These are phyloP conservation scores for Seriola rivoliana DNA, from an alignment of 2,113 vertebrate species.

Conservation along the genomic window DNA sequence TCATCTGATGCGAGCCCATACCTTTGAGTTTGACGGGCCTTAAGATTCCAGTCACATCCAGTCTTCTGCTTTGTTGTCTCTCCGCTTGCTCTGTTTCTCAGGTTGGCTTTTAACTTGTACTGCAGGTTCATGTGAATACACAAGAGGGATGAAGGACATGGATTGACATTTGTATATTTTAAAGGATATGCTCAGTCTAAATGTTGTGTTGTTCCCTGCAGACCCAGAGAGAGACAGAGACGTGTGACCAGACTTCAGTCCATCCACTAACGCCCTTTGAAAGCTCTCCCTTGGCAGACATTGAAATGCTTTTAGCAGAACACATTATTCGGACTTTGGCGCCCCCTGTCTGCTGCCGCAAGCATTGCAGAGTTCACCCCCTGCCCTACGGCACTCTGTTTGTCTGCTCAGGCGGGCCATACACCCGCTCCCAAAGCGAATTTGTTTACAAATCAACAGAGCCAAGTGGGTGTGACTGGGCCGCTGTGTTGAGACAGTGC, in stretches of 20 bases:
- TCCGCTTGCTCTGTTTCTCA: conserved; percentile 28
- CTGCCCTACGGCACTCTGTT: conserved; percentile 12
- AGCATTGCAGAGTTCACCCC: conserved; percentile 14
- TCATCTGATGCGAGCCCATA: background rate
- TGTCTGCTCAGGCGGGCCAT: conserved; percentile 34
- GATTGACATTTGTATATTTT: conserved; percentile 61
- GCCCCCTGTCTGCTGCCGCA: conserved; percentile 65
- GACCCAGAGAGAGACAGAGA: conserved; percentile 26
- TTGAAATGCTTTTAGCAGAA: conserved; percentile 61
- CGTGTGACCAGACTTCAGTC: conserved; percentile 55
- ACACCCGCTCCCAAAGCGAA: conserved; percentile 43
- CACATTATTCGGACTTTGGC: conserved; percentile 49
- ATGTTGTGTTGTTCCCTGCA: conserved; percentile 62
- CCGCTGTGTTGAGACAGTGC: conserved; percentile 25
- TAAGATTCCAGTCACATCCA: conserved; percentile 46
- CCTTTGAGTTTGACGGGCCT: conserved; percentile 8
- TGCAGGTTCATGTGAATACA: conserved; percentile 35
- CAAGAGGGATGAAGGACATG: conserved; percentile 47
- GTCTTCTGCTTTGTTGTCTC: background rate
- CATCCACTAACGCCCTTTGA: conserved; percentile 43
- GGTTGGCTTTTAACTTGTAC: conserved; percentile 43
- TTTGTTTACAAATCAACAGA: conserved; percentile 69
- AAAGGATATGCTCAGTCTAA: conserved; percentile 40
- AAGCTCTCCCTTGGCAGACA: conserved; percentile 50
- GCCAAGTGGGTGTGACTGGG: conserved; percentile 52